phyloP scores from a whole-genome alignment of 1,140 invertebrate genomes.

The Hylaeus anthracinus region DNA sequence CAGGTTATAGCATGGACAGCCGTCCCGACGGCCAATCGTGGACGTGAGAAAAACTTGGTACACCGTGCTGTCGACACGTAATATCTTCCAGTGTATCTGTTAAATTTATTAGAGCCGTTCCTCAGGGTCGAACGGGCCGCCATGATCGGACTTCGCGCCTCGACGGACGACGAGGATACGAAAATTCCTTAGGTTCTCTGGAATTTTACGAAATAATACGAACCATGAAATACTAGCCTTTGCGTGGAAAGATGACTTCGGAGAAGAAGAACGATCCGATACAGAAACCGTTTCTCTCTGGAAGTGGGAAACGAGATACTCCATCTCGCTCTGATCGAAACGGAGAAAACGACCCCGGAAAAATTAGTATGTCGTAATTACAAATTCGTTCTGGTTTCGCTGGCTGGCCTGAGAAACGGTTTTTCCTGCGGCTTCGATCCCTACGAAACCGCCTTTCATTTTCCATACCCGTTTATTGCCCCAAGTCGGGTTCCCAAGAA shows the following conservation, averaged over 20 bases:
- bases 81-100: not conserved
- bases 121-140: not conserved
- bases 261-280: too few relatives aligned
- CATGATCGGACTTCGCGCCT: too few relatives aligned
- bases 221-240: too few relatives aligned
- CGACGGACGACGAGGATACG: too few relatives aligned
- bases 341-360: not conserved
- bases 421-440: slow-evolving; percentile 35
- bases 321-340: not conserved
- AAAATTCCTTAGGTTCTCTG: too few relatives aligned
- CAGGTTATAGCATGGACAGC: not conserved
- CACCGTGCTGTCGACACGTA: slow-evolving; percentile 6
- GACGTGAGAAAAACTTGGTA: slow-evolving; percentile 6
- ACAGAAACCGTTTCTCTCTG: not conserved
- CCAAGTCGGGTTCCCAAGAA: slow-evolving; percentile 31
- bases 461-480: slow-evolving; percentile 33
- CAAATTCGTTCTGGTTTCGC: slow-evolving; percentile 41
- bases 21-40: slow-evolving; percentile 21
- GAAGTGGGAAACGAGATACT: not conserved
- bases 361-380: slow-evolving; percentile 20
- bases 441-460: slow-evolving; percentile 28
- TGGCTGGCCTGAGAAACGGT: slow-evolving; percentile 25
- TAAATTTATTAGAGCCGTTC: slow-evolving; percentile 5
- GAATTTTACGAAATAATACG: too few relatives aligned
- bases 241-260: too few relatives aligned